Percentiles rank a stretch among this genome's conserved stretches.
Evolutionary conservation across 2,888 invertebrate species (phyloP).

Genomic region (Teleogryllus oceanicus): DNA sequence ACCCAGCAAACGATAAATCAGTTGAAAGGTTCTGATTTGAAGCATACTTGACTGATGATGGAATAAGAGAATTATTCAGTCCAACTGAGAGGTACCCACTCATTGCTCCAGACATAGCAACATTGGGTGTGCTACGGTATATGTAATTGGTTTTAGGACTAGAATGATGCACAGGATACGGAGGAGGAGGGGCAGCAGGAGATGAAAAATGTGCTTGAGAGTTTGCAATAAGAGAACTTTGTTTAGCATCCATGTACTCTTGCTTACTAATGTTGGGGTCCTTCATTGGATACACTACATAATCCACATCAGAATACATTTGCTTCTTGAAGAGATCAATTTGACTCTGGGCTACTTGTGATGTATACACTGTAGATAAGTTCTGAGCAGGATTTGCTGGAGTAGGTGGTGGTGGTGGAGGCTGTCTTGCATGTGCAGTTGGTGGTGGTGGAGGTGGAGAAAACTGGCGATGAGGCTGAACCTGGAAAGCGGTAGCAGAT

Average conservation of each 20-base stretch:
- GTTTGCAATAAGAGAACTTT: conserved; percentile 65
- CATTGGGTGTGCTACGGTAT: conserved; percentile 78
- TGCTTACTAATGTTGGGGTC: conserved; percentile 87
- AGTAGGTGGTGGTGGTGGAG: conserved; percentile 45
- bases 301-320: conserved; percentile 85
- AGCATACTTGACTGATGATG: conserved; percentile 41
- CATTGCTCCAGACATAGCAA: conserved; percentile 45
- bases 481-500: not conserved
- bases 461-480: conserved; percentile 21
- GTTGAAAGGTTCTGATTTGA: conserved; percentile 69
- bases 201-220: conserved; percentile 43
- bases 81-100: conserved; percentile 38
- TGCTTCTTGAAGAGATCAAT: conserved; percentile 86
- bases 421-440: conserved; percentile 50
- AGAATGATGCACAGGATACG: conserved; percentile 55
- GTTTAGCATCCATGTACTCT: conserved; percentile 85
- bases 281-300: conserved; percentile 85
- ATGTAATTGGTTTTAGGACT: conserved; percentile 65
- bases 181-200: conserved; percentile 48
- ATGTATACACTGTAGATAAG: conserved; percentile 68
- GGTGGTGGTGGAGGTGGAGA: conserved; percentile 49
- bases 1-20: conserved; percentile 28
- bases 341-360: conserved; percentile 68
- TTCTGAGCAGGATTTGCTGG: conserved; percentile 64
- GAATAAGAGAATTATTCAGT: conserved; percentile 38